phyloP scores from a whole-genome alignment of 2,888 invertebrate genomes.

The Caenorhabditis japonica region DNA sequence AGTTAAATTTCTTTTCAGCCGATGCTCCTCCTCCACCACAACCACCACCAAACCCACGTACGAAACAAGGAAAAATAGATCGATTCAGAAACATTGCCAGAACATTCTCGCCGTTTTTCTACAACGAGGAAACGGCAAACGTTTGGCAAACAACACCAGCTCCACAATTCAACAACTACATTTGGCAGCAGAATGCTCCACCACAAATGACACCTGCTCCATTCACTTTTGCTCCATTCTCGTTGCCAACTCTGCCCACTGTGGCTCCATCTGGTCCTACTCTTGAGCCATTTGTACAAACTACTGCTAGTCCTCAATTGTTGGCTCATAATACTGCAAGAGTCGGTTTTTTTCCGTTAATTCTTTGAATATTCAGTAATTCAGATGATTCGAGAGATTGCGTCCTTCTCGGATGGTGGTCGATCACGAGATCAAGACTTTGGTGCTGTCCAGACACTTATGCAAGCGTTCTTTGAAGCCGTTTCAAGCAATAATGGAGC shows the following conservation, averaged over 20 bases:
- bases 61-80: slow-evolving; percentile 32
- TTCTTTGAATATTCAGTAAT: too few relatives aligned
- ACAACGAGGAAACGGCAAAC: slow-evolving; percentile 6
- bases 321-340: slow-evolving; percentile 64
- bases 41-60: slow-evolving; percentile 7
- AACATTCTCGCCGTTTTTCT: slow-evolving; percentile 47
- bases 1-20: slow-evolving; percentile 42
- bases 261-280: slow-evolving; percentile 30
- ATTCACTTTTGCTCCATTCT: slow-evolving; percentile 47
- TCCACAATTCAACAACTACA: slow-evolving; percentile 43
- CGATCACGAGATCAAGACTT: slow-evolving; percentile 55
- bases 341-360: too few relatives aligned
- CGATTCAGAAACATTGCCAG: slow-evolving; percentile 39
- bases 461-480: slow-evolving; percentile 70
- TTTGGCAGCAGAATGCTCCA: slow-evolving; percentile 47
- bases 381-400: slow-evolving; percentile 63
- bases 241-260: slow-evolving; percentile 44
- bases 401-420: slow-evolving; percentile 55
- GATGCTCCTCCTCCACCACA: slow-evolving; percentile 34
- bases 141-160: slow-evolving; percentile 20
- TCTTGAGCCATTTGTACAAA: slow-evolving; percentile 42
- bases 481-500: slow-evolving; percentile 51
- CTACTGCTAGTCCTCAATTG: slow-evolving; percentile 53
- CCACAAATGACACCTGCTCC: slow-evolving; percentile 27
- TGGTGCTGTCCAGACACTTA: slow-evolving; percentile 64